phyloP scores from a whole-genome alignment of 2,797 vertebrate species.

The Muraenolepis orangiensis region DNA sequence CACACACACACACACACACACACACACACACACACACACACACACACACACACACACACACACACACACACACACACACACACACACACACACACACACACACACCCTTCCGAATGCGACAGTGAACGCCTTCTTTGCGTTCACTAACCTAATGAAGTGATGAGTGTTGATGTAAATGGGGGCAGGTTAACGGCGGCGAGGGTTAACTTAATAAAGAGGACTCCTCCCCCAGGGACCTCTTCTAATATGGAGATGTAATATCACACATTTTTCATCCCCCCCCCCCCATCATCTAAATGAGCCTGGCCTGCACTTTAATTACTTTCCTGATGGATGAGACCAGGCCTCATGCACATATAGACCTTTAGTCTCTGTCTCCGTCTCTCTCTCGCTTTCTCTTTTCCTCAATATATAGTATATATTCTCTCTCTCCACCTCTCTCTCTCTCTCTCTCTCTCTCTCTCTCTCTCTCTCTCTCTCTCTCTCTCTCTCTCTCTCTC shows the following conservation, averaged over 20 bases:
- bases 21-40: too few species aligned
- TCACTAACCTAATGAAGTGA: too few species aligned
- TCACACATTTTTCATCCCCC: constrained; percentile 1
- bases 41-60: too few species aligned
- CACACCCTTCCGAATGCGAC: too few species aligned
- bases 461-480: not conserved
- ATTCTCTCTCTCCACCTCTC: not conserved
- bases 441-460: not conserved
- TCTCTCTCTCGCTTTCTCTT: not conserved
- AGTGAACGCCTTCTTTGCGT: too few species aligned
- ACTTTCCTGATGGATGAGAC: constrained; percentile 27
- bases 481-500: not conserved
- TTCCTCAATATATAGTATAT: too few species aligned
- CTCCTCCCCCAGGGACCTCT: not conserved
- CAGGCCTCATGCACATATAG: not conserved
- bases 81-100: too few species aligned
- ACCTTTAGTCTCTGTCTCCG: not conserved
- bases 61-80: too few species aligned
- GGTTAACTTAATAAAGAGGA: constrained; percentile 8
- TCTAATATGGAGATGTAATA: constrained; percentile 21
- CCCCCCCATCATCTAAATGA: constrained; percentile 25
- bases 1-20: too few species aligned
- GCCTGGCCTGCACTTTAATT: constrained; percentile 28
- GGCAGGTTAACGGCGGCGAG: not conserved
- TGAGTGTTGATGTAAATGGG: not conserved